These are phyloP conservation scores for Brachionichthys hirsutus DNA, from an alignment of 2,113 vertebrate genomes.

Conservation along the genomic window DNA sequence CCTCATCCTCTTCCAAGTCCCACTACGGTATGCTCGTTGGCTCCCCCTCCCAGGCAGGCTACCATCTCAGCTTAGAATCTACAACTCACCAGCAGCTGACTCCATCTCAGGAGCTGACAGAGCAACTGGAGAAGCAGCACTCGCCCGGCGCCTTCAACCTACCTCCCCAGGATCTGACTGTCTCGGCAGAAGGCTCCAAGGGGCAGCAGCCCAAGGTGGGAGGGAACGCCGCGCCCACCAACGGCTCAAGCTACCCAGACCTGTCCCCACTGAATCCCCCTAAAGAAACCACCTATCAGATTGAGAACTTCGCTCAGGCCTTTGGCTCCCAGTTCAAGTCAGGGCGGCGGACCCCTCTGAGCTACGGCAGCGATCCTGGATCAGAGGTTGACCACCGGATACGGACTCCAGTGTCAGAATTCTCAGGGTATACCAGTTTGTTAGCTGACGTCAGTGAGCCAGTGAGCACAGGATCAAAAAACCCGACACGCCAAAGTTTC, in stretches of 20 bases:
- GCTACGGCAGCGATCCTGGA: slow-evolving; percentile 87
- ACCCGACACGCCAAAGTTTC: slow-evolving; percentile 98
- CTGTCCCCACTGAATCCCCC: slow-evolving; percentile 88
- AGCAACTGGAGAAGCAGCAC: slow-evolving; percentile 94
- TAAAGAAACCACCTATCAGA: slow-evolving; percentile 97
- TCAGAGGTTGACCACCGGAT: slow-evolving; percentile 91
- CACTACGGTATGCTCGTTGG: slow-evolving; percentile 94
- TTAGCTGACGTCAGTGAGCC: slow-evolving; percentile 98
- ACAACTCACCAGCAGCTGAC: slow-evolving; percentile 94
- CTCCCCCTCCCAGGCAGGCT: slow-evolving; percentile 86
- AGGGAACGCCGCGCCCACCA: slow-evolving; percentile 57
- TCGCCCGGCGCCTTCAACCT: slow-evolving; percentile 86
- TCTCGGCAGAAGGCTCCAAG: slow-evolving; percentile 80
- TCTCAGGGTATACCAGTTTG: slow-evolving; percentile 99
- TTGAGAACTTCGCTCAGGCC: slow-evolving; percentile 99
- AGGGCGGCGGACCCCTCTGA: slow-evolving; percentile 94
- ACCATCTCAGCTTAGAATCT: slow-evolving; percentile 91
- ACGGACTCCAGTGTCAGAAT: slow-evolving; percentile 98
- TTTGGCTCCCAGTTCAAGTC: slow-evolving; percentile 99
- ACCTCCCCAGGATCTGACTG: slow-evolving; percentile 87
- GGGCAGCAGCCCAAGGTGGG: slow-evolving; percentile 85
- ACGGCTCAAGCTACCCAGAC: slow-evolving; percentile 87
- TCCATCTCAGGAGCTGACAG: slow-evolving; percentile 97
- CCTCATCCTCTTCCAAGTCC: slow-evolving; percentile 89
- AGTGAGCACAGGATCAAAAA: slow-evolving; percentile 98